A percentile compares a stretch with the other conserved stretches of the same genome.
phyloP scores from a whole-genome alignment of 2,888 invertebrate species.

The Bugulina stolonifera region DNA sequence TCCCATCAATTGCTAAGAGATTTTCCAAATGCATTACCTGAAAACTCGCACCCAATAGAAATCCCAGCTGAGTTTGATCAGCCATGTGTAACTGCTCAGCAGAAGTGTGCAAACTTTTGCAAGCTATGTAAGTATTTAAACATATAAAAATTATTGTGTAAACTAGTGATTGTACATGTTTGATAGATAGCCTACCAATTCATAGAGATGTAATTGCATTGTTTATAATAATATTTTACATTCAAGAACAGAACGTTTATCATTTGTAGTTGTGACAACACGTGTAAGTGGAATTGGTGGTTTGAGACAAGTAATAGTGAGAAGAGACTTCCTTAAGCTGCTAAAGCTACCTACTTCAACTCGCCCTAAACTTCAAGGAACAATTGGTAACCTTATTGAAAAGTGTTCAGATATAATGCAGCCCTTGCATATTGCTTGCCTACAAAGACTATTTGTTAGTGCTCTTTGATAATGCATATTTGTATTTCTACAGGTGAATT shows the following conservation, averaged over 20 bases:
- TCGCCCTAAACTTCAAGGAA: background rate
- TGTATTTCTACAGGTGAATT: background rate
- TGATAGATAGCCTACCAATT: no score
- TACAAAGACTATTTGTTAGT: no score
- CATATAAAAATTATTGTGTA: no score
- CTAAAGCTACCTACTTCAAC: background rate
- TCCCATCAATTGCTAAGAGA: conserved; percentile 14
- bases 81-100: background rate
- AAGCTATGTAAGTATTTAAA: background rate
- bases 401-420: no score
- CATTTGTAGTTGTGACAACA: background rate
- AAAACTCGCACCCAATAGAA: background rate
- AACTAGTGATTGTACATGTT: no score
- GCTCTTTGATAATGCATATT: no score
- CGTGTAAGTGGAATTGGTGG: background rate
- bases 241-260: no score
- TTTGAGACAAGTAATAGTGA: background rate
- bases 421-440: no score
- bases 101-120: conserved; percentile 18
- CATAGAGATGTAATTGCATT: no score
- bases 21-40: background rate
- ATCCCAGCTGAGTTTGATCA: background rate
- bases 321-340: conserved; percentile 1
- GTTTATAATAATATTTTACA: no score
- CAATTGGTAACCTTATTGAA: conserved; percentile 18